Evolutionary conservation across 1,140 invertebrate genomes (phyloP).

Genomic region (Diprion similis): DNA sequence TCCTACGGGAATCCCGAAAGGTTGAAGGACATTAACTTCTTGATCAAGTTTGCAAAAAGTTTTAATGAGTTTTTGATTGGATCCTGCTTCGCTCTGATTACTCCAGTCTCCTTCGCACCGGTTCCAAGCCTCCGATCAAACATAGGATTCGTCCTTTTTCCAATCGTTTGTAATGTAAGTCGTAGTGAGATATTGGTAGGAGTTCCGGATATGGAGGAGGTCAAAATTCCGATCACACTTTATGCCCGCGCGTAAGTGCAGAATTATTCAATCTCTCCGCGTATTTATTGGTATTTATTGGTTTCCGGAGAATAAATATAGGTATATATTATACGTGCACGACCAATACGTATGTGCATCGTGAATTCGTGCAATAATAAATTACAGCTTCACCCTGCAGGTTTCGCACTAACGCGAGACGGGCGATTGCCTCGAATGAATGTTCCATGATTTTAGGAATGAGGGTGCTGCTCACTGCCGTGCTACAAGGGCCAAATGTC

Average conservation of each 20-base stretch:
- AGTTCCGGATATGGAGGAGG: neutral
- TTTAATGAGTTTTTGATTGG: conserved; percentile 58
- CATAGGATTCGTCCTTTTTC: no score
- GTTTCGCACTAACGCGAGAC: neutral
- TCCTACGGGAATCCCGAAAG: conserved; percentile 49
- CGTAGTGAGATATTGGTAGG: no score
- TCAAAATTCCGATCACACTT: conserved; percentile 1
- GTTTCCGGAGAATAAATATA: neutral
- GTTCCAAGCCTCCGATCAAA: neutral
- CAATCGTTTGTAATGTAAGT: no score
- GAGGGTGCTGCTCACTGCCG: neutral
- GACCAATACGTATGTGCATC: neutral
- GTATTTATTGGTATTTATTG: conserved; percentile 6
- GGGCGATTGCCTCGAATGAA: conserved; percentile 4
- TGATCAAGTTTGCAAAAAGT: conserved; percentile 59
- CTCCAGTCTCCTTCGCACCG: neutral
- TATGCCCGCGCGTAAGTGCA: neutral
- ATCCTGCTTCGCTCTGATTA: neutral
- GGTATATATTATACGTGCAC: no score
- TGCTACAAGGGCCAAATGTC: neutral
- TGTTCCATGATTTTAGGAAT: neutral
- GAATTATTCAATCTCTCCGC: neutral
- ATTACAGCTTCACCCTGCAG: neutral
- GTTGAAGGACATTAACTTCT: conserved; percentile 60
- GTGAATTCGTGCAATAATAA: neutral